Percentiles rank a stretch among this genome's conserved stretches.
phyloP scores from a whole-genome alignment of 2,888 invertebrate species.

The Carterocephalus palaemon region DNA sequence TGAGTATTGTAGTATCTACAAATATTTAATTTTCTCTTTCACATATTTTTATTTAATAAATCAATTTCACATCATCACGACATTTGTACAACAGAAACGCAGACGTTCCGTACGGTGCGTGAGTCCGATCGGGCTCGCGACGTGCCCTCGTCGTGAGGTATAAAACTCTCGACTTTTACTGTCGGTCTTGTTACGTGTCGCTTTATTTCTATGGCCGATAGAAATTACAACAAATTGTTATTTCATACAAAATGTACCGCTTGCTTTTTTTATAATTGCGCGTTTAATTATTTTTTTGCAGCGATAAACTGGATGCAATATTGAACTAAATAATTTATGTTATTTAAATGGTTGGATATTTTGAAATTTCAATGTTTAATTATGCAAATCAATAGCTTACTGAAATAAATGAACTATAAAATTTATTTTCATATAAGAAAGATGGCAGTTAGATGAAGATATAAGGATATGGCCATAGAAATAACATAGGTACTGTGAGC shows the following conservation, averaged over 20 bases:
- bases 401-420: too few relatives aligned
- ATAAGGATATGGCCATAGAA: conserved; percentile 37
- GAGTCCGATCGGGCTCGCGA: conserved; percentile 62
- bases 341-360: too few relatives aligned
- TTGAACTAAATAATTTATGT: too few relatives aligned
- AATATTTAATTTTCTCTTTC: not conserved
- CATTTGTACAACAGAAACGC: conserved; percentile 57
- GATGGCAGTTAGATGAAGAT: too few relatives aligned
- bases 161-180: conserved; percentile 33
- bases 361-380: too few relatives aligned
- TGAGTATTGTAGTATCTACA: too few relatives aligned
- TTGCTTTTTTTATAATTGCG: conserved; percentile 6
- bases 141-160: conserved; percentile 54
- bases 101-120: conserved; percentile 69
- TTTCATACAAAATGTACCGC: conserved; percentile 7
- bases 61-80: conserved; percentile 23
- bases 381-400: too few relatives aligned
- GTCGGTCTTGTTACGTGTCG: conserved; percentile 36
- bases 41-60: conserved; percentile 9
- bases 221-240: conserved; percentile 8
- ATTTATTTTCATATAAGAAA: too few relatives aligned
- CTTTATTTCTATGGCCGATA: conserved; percentile 39
- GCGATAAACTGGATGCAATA: not conserved
- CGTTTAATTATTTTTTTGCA: not conserved
- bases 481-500: conserved; percentile 24